Evolutionary conservation across 2,888 invertebrate genomes (phyloP).

Genomic region (Mesorhabditis belari): DNA sequence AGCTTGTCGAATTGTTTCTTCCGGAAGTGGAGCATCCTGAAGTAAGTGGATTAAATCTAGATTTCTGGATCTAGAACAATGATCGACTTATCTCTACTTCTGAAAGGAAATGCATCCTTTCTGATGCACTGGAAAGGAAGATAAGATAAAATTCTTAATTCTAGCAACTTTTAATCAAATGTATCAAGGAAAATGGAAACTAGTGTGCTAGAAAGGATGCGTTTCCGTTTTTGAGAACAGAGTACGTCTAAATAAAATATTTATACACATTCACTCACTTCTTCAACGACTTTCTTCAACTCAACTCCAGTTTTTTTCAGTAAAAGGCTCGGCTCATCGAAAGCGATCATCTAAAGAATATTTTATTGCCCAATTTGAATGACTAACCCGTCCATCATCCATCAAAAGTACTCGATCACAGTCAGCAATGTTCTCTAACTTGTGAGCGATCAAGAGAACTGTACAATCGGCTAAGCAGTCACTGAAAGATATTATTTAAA

Average conservation of each 20-base stretch:
- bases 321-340: not conserved
- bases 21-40: not conserved
- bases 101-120: too few species aligned
- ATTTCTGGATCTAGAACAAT: too few species aligned
- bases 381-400: slow-evolving; percentile 58
- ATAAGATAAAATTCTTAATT: too few species aligned
- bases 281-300: not conserved
- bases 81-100: too few species aligned
- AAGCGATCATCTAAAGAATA: not conserved
- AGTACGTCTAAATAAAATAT: not conserved
- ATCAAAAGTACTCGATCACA: slow-evolving; percentile 62
- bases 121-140: too few species aligned
- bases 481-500: too few species aligned
- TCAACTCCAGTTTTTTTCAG: not conserved
- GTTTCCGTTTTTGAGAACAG: too few species aligned
- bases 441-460: slow-evolving; percentile 64
- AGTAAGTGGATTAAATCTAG: too few species aligned
- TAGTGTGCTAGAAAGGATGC: too few species aligned
- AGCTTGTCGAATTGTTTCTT: not conserved
- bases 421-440: slow-evolving; percentile 60
- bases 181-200: too few species aligned
- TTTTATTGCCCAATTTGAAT: not conserved
- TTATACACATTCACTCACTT: not conserved
- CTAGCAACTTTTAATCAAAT: too few species aligned
- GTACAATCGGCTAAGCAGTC: slow-evolving; percentile 62